phyloP scores from a whole-genome alignment of 1,140 invertebrate species.

The Latrodectus geometricus region DNA sequence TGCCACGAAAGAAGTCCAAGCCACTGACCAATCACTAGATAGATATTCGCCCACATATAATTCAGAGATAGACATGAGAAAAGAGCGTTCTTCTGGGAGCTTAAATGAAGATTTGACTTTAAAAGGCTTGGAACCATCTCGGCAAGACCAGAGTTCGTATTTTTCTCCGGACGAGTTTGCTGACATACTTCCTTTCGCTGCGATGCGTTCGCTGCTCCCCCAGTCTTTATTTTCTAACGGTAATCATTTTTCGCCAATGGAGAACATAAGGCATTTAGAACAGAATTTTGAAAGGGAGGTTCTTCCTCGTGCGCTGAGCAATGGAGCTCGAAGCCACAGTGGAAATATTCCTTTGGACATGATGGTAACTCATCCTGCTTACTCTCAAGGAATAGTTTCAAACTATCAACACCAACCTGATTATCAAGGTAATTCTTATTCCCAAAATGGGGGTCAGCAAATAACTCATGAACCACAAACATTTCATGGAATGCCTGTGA shows the following conservation, averaged over 20 bases:
- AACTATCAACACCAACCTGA: too few species aligned
- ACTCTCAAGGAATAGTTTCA: neutral
- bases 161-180: neutral
- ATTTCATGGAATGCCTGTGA: too few species aligned
- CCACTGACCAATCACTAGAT: neutral
- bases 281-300: constrained; percentile 18
- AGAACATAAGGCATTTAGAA: constrained; percentile 33
- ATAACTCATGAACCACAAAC: too few species aligned
- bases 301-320: neutral
- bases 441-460: too few species aligned
- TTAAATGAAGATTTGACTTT: neutral
- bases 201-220: neutral
- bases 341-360: neutral
- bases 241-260: constrained; percentile 24
- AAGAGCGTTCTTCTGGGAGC: neutral
- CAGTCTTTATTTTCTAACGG: neutral
- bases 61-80: neutral
- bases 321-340: too few species aligned
- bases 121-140: neutral
- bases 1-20: constrained; percentile 28
- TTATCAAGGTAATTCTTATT: too few species aligned
- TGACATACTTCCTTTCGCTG: neutral
- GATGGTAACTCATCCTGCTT: neutral
- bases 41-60: constrained; percentile 38
- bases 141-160: neutral